Evolutionary conservation across 2,113 vertebrate genomes (phyloP).

Genomic region (Bothrops jararaca): DNA sequence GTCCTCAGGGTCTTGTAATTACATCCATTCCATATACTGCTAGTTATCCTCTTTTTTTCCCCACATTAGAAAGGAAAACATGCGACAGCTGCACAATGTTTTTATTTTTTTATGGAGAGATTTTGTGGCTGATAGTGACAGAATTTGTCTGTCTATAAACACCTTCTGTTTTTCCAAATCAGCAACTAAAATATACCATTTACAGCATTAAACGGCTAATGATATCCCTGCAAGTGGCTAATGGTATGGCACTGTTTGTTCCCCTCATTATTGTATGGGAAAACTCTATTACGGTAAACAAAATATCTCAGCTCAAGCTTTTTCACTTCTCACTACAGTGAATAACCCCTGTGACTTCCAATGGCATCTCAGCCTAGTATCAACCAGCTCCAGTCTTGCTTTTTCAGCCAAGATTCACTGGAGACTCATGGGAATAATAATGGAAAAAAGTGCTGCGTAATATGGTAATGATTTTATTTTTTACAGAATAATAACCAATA

Average conservation of each 20-base stretch:
- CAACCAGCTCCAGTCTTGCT: not conserved
- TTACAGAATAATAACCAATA: slow-evolving; percentile 32
- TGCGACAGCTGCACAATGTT: not conserved
- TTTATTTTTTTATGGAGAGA: not conserved
- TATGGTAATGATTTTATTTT: not conserved
- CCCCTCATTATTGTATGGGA: not conserved
- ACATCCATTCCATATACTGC: not conserved
- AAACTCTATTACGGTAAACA: not conserved
- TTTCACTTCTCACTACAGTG: not conserved
- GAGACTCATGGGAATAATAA: not conserved
- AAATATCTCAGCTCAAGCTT: not conserved
- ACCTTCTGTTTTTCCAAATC: not conserved
- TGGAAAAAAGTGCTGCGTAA: not conserved
- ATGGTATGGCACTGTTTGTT: not conserved
- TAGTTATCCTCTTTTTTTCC: not conserved
- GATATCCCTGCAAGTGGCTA: not conserved
- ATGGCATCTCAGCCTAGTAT: not conserved
- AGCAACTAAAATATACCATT: not conserved
- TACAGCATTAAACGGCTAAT: not conserved
- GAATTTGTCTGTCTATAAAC: not conserved
- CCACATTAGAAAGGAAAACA: not conserved
- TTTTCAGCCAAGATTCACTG: not conserved
- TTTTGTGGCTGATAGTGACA: not conserved
- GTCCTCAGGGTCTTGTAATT: not conserved
- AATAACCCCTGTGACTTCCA: not conserved